Conservation (phyloP, 2,113 vertebrate genomes). For the Hydropotes inermis region DNA sequence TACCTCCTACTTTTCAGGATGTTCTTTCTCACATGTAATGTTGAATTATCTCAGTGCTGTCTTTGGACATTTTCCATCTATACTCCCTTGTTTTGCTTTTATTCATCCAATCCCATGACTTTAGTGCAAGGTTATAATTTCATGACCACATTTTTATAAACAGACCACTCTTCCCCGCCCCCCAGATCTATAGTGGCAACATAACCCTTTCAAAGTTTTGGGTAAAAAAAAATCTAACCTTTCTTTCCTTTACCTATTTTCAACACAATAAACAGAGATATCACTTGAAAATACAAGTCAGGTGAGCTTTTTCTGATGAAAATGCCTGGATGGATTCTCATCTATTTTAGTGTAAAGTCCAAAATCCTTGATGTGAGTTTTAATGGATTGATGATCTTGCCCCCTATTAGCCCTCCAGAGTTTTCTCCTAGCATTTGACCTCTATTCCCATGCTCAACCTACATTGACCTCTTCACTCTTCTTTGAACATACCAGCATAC, state of each 20-base stretch:
- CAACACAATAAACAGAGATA: neutral
- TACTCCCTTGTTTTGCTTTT: neutral
- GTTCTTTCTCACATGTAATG: neutral
- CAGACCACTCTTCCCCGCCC: neutral
- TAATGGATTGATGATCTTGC: neutral
- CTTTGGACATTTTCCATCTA: neutral
- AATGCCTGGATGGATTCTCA: neutral
- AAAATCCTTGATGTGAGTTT: neutral
- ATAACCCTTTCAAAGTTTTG: neutral
- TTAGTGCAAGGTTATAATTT: neutral
- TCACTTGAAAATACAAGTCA: neutral
- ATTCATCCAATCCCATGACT: neutral
- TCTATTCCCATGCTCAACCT: neutral
- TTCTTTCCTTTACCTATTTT: neutral
- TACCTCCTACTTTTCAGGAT: neutral
- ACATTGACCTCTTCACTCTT: neutral
- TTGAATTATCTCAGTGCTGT: neutral
- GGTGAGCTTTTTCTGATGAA: neutral
- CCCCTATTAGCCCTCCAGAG: neutral
- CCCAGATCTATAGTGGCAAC: neutral
- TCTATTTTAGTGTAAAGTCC: neutral
- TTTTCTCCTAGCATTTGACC: neutral
- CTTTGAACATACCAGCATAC: neutral
- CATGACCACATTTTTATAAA: neutral
- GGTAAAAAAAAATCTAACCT: neutral